Evolutionary conservation across 2,888 invertebrate species (phyloP).

Genomic region (Bimastos eiseni): DNA sequence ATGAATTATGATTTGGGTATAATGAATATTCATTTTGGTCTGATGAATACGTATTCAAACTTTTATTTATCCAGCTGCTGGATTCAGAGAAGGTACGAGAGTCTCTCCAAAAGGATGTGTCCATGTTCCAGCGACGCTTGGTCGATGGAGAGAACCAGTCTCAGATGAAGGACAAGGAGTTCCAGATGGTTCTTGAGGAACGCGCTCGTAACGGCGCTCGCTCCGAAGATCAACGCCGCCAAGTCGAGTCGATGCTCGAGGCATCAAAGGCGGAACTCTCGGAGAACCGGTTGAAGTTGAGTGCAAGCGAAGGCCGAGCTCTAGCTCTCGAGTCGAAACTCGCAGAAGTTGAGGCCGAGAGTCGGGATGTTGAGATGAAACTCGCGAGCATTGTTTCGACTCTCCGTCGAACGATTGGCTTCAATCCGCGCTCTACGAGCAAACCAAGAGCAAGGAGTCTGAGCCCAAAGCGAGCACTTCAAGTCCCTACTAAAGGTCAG

Average conservation of each 20-base stretch:
- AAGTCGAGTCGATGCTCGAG: constrained; percentile 81
- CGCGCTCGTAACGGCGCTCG: constrained; percentile 82
- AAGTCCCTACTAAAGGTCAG: constrained; percentile 9
- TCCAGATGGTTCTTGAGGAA: constrained; percentile 83
- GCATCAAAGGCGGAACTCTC: constrained; percentile 84
- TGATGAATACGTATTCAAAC: not conserved
- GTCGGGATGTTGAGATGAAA: constrained; percentile 83
- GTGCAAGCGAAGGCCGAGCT: constrained; percentile 76
- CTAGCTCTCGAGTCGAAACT: constrained; percentile 83
- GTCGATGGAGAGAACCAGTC: constrained; percentile 73
- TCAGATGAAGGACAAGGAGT: constrained; percentile 80
- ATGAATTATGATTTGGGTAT: not conserved
- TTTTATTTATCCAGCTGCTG: constrained; percentile 67
- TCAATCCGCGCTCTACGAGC: constrained; percentile 56
- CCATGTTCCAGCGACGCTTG: constrained; percentile 75
- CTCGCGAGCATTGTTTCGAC: constrained; percentile 82
- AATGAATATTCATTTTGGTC: not conserved
- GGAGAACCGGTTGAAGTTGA: constrained; percentile 46
- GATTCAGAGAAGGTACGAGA: constrained; percentile 83
- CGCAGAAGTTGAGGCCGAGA: constrained; percentile 66
- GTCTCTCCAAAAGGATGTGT: constrained; percentile 79
- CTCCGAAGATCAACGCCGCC: constrained; percentile 82
- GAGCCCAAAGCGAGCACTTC: constrained; percentile 50
- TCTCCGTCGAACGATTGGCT: constrained; percentile 82
- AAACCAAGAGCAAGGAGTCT: constrained; percentile 29